phyloP scores from a whole-genome alignment of 2,113 vertebrate genomes.

The Rattus norvegicus region DNA sequence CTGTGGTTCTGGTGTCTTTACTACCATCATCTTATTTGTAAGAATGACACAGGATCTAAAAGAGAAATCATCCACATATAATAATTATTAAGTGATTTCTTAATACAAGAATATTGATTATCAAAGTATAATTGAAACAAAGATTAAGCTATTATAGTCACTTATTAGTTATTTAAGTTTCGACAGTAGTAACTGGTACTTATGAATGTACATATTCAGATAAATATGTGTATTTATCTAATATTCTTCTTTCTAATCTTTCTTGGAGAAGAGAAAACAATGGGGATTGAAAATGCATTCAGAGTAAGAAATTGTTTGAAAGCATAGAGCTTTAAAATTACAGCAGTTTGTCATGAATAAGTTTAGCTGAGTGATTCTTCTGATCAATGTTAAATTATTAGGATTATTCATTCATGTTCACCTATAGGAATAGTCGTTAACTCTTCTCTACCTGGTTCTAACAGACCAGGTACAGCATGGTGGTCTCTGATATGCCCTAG shows the following conservation, averaged over 20 bases:
- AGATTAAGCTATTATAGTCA: constrained; percentile 6
- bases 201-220: not conserved
- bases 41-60: constrained; percentile 11
- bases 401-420: not conserved
- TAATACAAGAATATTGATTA: constrained; percentile 68
- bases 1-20: constrained; percentile 75
- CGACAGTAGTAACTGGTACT: constrained; percentile 7
- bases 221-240: constrained; percentile 34
- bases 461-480: not conserved
- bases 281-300: not conserved
- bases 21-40: constrained; percentile 52
- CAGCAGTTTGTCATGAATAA: not conserved
- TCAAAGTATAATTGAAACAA: constrained; percentile 59
- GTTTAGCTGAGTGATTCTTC: not conserved
- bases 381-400: not conserved
- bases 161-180: constrained; percentile 39
- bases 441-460: not conserved
- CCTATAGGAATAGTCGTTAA: not conserved
- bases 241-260: constrained; percentile 32
- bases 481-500: not conserved
- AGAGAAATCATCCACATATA: constrained; percentile 31
- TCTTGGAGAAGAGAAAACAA: not conserved
- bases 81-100: constrained; percentile 57
- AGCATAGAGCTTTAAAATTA: not conserved
- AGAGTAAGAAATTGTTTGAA: not conserved